Evolutionary conservation across 2,888 invertebrate species (phyloP).

Genomic region (Caenorhabditis angaria): DNA sequence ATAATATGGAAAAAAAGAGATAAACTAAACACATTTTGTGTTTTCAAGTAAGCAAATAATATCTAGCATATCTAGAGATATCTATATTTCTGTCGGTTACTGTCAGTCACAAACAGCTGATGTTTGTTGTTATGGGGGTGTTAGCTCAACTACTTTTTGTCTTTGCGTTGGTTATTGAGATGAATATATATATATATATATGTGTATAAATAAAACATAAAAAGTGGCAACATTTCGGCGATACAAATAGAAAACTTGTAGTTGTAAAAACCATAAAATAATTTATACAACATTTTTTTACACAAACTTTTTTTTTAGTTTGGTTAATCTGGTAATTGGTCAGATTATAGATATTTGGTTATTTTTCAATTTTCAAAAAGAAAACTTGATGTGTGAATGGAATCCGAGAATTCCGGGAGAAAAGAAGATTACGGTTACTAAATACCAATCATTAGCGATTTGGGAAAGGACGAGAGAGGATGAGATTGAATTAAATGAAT

Average conservation of each 20-base stretch:
- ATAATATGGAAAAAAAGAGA: no score
- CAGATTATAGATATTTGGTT: no score
- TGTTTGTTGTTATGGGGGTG: conserved; percentile 1
- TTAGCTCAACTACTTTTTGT: background rate
- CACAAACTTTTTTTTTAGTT: background rate
- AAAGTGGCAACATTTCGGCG: background rate
- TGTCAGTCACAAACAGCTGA: background rate
- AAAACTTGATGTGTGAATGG: no score
- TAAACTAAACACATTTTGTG: background rate
- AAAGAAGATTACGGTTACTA: background rate
- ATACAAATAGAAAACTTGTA: background rate
- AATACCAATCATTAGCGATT: background rate
- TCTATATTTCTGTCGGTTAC: background rate
- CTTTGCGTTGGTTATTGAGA: conserved; percentile 1
- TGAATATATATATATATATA: no score
- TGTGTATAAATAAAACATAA: background rate
- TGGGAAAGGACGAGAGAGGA: background rate
- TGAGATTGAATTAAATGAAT: background rate
- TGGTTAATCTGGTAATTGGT: conserved; percentile 2
- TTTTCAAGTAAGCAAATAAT: background rate
- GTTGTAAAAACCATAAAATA: conserved; percentile 2
- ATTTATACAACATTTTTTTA: conserved; percentile 1
- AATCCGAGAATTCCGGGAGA: background rate
- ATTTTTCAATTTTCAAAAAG: no score
- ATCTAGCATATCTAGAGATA: no score